phyloP scores from a whole-genome alignment of 92 coral and sea anemone species.

The Umimayanthus chanpuru region DNA sequence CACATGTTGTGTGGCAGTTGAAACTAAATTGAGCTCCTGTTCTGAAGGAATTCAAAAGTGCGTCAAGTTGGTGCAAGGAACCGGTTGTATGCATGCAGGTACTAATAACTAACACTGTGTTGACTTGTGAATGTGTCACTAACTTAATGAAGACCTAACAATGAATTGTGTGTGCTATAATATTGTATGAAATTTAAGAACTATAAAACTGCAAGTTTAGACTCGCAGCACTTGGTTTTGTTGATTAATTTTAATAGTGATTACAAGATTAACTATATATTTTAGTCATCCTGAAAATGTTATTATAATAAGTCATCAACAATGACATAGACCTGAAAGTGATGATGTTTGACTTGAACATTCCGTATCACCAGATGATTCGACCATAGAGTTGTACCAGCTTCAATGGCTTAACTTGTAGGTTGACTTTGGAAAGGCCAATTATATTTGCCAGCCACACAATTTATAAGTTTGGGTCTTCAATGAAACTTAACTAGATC shows the following conservation, averaged over 20 bases:
- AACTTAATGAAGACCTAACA: not conserved
- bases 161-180: not conserved
- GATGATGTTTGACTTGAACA: no score
- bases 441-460: not conserved
- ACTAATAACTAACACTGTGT: constrained; percentile 20
- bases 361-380: no score
- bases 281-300: no score
- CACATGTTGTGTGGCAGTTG: not conserved
- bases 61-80: constrained; percentile 23
- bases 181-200: no score
- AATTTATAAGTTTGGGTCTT: not conserved
- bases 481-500: not conserved
- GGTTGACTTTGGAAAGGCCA: not conserved
- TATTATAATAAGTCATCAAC: no score
- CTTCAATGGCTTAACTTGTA: no score
- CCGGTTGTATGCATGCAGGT: constrained; percentile 45
- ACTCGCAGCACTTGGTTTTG: not conserved
- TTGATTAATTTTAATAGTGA: no score
- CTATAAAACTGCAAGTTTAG: not conserved
- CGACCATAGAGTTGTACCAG: no score
- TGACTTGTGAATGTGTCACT: not conserved
- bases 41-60: constrained; percentile 7
- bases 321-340: no score
- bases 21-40: constrained; percentile 31
- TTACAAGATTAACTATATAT: no score